A percentile compares a stretch with the other conserved stretches of the same genome.
Conservation (phyloP, 2,888 invertebrate genomes). For the Deilephila elpenor region DNA sequence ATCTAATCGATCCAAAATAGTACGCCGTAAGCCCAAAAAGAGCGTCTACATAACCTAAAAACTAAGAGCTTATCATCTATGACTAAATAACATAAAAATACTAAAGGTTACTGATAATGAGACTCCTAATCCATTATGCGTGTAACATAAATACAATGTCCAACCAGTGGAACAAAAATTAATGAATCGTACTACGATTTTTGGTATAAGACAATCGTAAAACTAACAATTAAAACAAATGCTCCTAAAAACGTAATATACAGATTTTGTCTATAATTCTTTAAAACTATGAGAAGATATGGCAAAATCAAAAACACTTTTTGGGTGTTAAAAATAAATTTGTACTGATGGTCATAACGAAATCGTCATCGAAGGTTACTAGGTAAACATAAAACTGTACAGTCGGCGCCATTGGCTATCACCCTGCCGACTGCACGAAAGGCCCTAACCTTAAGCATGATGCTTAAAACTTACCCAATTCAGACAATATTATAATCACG, state of each 20-base stretch:
- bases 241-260: not conserved
- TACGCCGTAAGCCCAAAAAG: constrained; percentile 54
- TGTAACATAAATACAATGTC: constrained; percentile 35
- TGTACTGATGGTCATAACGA: constrained; percentile 55
- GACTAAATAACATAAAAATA: constrained; percentile 60
- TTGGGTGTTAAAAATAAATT: constrained; percentile 50
- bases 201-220: constrained; percentile 38
- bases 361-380: constrained; percentile 32
- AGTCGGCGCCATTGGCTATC: not conserved
- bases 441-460: not conserved
- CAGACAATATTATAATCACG: not conserved
- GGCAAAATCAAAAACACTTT: constrained; percentile 39
- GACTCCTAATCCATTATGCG: constrained; percentile 59
- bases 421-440: constrained; percentile 2
- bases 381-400: constrained; percentile 18
- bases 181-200: constrained; percentile 25
- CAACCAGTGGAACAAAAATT: constrained; percentile 31
- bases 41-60: constrained; percentile 48
- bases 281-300: constrained; percentile 44
- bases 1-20: constrained; percentile 19
- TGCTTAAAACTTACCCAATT: not conserved
- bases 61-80: constrained; percentile 57
- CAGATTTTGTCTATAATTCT: constrained; percentile 18
- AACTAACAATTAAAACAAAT: constrained; percentile 29
- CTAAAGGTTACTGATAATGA: constrained; percentile 61